phyloP scores from a whole-genome alignment of 2,113 vertebrate species.

The Nesospiza acunhae region DNA sequence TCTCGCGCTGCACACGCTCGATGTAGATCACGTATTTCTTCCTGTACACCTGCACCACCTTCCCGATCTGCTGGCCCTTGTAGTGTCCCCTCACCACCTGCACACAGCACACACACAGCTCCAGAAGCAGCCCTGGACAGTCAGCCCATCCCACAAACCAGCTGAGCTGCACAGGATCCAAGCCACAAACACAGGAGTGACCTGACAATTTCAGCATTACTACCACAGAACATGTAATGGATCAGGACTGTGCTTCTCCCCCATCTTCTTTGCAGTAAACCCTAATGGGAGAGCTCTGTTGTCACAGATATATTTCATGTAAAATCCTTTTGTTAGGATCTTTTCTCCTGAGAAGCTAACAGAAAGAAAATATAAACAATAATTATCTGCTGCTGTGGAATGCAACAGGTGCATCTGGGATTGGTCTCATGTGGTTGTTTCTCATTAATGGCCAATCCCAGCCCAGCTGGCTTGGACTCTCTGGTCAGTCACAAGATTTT shows the following conservation, averaged over 20 bases:
- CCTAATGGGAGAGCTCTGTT: not conserved
- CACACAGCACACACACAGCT: not conserved
- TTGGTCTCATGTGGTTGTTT: too few relatives aligned
- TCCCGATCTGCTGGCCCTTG: conserved; percentile 95
- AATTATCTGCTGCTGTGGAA: too few relatives aligned
- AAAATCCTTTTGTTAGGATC: too few relatives aligned
- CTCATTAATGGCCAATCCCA: too few relatives aligned
- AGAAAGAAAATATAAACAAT: too few relatives aligned
- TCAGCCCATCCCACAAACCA: accelerated
- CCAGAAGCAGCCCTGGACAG: not conserved
- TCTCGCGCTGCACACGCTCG: conserved; percentile 91
- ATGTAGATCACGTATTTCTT: conserved; percentile 95
- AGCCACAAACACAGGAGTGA: not conserved
- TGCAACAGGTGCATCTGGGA: too few relatives aligned
- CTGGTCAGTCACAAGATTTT: too few relatives aligned
- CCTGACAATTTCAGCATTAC: accelerated
- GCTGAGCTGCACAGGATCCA: not conserved
- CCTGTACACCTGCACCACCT: conserved; percentile 94
- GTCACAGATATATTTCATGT: too few relatives aligned
- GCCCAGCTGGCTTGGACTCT: too few relatives aligned
- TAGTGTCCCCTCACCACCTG: conserved; percentile 92
- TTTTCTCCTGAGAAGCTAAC: too few relatives aligned
- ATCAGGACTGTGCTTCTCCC: accelerated
- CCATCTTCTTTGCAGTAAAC: not conserved
- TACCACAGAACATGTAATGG: accelerated